phyloP scores from a whole-genome alignment of 1,140 invertebrate species.

The Drepana arcuata region DNA sequence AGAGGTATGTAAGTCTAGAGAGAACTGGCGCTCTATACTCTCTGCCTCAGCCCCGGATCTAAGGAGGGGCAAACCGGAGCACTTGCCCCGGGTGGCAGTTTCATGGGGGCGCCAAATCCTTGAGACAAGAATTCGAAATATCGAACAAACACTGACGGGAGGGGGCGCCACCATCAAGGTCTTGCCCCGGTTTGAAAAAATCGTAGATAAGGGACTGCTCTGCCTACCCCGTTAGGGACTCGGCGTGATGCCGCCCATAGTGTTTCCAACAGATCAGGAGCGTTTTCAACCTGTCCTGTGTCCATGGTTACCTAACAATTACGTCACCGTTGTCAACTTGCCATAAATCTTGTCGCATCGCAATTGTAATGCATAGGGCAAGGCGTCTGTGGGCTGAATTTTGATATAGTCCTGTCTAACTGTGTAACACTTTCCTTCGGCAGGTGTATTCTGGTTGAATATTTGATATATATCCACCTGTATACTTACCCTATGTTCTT shows the following conservation, averaged over 20 bases:
- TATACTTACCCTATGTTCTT: not conserved
- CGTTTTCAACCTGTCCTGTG: not conserved
- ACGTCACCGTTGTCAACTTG: conserved; percentile 1
- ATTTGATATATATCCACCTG: not conserved
- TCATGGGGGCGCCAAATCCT: too few relatives aligned
- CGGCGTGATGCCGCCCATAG: too few relatives aligned
- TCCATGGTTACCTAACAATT: conserved; percentile 4
- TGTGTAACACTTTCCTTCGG: conserved; percentile 29
- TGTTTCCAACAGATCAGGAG: not conserved
- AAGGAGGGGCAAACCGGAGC: too few relatives aligned
- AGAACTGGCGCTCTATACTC: too few relatives aligned
- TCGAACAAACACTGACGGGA: not conserved
- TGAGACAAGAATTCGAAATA: not conserved
- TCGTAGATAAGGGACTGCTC: too few relatives aligned
- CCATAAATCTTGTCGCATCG: conserved; percentile 21
- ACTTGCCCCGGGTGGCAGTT: too few relatives aligned
- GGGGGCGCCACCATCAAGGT: not conserved
- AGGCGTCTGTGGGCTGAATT: conserved; percentile 41
- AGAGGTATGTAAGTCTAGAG: too few relatives aligned
- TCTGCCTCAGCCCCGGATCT: too few relatives aligned
- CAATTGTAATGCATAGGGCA: conserved; percentile 38
- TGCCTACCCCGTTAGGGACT: too few relatives aligned
- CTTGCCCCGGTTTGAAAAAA: too few relatives aligned
- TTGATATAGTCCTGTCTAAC: conserved; percentile 27
- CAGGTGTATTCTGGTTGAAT: conserved; percentile 26